A percentile compares a stretch with the other conserved stretches of the same genome.
Conservation (phyloP, 2,113 vertebrate species). For the Tupaia chinensis region DNA sequence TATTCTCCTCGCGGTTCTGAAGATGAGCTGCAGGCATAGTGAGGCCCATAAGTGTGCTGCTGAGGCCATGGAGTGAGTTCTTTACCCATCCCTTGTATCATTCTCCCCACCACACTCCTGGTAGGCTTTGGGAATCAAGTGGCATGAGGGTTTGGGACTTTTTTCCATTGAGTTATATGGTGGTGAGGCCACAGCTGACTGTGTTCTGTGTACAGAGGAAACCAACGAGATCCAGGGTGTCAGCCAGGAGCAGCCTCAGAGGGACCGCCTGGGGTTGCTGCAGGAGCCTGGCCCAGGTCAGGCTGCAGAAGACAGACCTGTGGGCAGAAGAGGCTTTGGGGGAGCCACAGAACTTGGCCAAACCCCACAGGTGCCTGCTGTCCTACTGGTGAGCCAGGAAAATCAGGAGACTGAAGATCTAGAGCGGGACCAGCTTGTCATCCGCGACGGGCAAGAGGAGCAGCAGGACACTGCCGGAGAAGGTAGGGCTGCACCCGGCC, state of each 20-base stretch:
- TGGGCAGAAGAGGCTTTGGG: rapidly evolving
- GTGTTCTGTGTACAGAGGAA: conserved; percentile 74
- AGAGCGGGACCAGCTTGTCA: conserved; percentile 86
- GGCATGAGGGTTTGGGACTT: neutral
- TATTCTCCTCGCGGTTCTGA: neutral
- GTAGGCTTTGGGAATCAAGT: neutral
- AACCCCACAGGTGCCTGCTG: neutral
- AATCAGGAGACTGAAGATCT: conserved; percentile 76
- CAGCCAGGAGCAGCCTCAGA: conserved; percentile 49
- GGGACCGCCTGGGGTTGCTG: conserved; percentile 8
- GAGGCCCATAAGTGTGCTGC: neutral
- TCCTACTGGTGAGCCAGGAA: conserved; percentile 38
- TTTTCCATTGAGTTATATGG: neutral
- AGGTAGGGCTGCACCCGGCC: conserved; percentile 83
- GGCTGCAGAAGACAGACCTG: neutral
- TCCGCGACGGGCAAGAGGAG: conserved; percentile 63
- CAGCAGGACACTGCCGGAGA: neutral
- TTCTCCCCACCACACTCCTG: neutral
- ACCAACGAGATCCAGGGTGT: neutral
- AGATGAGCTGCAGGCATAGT: neutral
- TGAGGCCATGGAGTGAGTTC: no score
- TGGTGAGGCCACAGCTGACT: neutral
- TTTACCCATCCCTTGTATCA: rapidly evolving
- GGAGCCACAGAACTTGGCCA: neutral
- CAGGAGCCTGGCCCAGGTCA: conserved; percentile 46